Base-by-base conservation (phyloP, 2,888 invertebrate genomes). In the Cephonodes hylas region DNA sequence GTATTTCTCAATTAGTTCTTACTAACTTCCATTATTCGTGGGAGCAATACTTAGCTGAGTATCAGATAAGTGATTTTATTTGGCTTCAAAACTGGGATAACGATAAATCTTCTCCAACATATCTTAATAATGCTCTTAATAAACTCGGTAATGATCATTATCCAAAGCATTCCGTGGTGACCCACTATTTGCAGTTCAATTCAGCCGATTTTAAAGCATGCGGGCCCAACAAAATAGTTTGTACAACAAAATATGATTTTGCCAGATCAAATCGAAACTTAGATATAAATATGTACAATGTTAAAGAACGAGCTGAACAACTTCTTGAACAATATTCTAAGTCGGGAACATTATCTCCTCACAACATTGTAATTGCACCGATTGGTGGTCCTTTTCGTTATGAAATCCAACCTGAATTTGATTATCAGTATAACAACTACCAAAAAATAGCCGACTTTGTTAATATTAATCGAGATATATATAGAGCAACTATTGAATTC, bases 391-490 rank as follows among this genome's bases (percentile, higher is more conserved):
- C 98, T 76, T 98, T 98, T 84, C 94, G 96, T 7, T 99, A 97
- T 84, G 97, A 98, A 81, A 94, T 95, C 62, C 95, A 96, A 65
- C 93, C 96, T 38, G 99, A 99, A 87, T 98, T 98, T 94, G 97
- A 98, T 81, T 98, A 97, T 79, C 99, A 99, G 82, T 99, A 97
- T 80, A 94, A 94, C 46, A 99, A 99, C 83, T 99, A 99, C 85
- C 95, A 96, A 75, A 95, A 95, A 80, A 93, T 99, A 6, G 95
- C 97, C 60, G 95, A 98, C 71, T 97, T 96, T 79, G 96, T 99
- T 63, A 98, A 99, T 86, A 44, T 69, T 4, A 95, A 96, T 69
- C 95, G 94, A 66, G 94, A 96, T 1, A 86, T 93, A 18, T 95
- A 95, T 76, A 94, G 94, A 76, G 95, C 97, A 2, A 96, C 96